These are phyloP conservation scores for Pseudolycoriella hygida DNA, from an alignment of 2,888 invertebrate species.

Conservation along the genomic window DNA sequence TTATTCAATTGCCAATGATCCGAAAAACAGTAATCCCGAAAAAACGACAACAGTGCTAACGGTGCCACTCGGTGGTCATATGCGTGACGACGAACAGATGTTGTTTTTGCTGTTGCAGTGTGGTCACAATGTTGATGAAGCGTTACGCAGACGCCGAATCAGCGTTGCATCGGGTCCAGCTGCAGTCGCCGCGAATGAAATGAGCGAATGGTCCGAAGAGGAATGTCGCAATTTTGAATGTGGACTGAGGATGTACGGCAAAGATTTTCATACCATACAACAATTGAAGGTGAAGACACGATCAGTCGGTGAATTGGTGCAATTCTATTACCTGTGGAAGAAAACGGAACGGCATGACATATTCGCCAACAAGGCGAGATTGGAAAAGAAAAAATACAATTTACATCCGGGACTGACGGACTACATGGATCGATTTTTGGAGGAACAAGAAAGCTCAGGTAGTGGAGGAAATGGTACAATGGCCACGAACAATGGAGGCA, in stretches of 20 bases:
- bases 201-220: constrained; percentile 90
- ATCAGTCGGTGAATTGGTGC: constrained; percentile 90
- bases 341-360: constrained; percentile 92
- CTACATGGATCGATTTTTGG: constrained; percentile 83
- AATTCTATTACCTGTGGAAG: constrained; percentile 96
- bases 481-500: not conserved
- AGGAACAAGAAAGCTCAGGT: constrained; percentile 59
- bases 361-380: constrained; percentile 68
- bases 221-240: constrained; percentile 95
- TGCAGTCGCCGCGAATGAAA: constrained; percentile 17
- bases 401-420: constrained; percentile 85
- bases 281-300: constrained; percentile 82
- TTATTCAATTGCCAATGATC: constrained; percentile 10
- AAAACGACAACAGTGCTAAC: constrained; percentile 28
- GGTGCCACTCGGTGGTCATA: constrained; percentile 54
- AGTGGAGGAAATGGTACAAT: constrained; percentile 28
- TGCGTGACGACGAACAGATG: constrained; percentile 66
- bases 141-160: constrained; percentile 59
- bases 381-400: constrained; percentile 86
- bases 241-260: constrained; percentile 82
- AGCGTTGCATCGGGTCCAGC: constrained; percentile 39
- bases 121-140: constrained; percentile 90
- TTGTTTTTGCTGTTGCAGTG: constrained; percentile 60
- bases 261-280: constrained; percentile 89
- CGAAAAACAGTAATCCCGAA: not conserved